These are phyloP conservation scores for Pan paniscus DNA, from an alignment of 2,113 vertebrate species.

Conservation along the genomic window DNA sequence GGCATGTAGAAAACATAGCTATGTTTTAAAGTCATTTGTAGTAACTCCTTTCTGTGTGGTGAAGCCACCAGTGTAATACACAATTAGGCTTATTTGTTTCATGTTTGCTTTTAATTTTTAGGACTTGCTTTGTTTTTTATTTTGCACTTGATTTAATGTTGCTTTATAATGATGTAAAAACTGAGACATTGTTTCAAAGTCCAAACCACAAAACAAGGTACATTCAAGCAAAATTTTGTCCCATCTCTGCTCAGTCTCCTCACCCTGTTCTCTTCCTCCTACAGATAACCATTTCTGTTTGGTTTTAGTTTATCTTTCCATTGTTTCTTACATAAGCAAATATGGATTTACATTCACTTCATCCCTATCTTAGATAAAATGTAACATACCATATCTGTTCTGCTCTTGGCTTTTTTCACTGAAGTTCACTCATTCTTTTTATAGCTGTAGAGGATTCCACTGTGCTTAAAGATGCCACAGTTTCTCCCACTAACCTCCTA, in stretches of 20 bases:
- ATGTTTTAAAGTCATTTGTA: not conserved
- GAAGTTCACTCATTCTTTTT: not conserved
- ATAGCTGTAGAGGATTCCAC: not conserved
- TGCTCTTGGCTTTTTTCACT: not conserved
- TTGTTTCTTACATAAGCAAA: not conserved
- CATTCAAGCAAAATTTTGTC: not conserved
- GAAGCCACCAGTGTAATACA: not conserved
- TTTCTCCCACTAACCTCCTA: not conserved
- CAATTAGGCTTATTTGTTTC: not conserved
- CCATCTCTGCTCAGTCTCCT: not conserved
- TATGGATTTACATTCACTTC: not conserved
- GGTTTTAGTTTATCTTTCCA: not conserved
- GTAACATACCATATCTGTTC: not conserved
- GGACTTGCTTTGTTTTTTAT: not conserved
- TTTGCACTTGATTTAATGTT: not conserved
- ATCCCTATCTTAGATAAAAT: not conserved
- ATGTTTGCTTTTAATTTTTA: not conserved
- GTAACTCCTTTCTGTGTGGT: not conserved
- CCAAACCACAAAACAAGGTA: not conserved
- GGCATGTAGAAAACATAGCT: not conserved
- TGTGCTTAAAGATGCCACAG: too few relatives aligned
- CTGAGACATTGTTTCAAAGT: not conserved
- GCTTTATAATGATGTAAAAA: not conserved
- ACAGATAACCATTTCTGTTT: not conserved
- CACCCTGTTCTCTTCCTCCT: not conserved